Evolutionary conservation across 2,113 vertebrate species (phyloP).

Genomic region (Geococcyx californianus): DNA sequence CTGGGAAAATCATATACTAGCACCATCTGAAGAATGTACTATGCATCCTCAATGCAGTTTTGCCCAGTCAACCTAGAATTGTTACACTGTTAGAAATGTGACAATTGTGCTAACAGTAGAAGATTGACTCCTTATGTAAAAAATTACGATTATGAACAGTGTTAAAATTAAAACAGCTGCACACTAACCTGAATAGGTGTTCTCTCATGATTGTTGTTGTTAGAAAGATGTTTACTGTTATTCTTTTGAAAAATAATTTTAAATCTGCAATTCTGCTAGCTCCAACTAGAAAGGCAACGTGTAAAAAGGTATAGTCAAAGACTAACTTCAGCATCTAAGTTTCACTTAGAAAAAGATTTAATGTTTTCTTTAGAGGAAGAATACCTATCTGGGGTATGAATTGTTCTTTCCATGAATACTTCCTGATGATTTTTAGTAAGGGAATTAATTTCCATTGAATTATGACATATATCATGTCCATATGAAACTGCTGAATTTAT

Average conservation of each 20-base stretch:
- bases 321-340: neutral
- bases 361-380: neutral
- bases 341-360: neutral
- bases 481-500: neutral
- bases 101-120: neutral
- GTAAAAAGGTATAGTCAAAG: neutral
- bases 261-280: neutral
- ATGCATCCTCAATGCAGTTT: neutral
- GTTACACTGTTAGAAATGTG: neutral
- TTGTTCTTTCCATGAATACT: neutral
- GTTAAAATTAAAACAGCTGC: neutral
- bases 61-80: neutral
- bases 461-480: neutral
- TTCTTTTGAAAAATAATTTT: neutral
- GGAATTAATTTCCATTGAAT: neutral
- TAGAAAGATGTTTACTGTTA: neutral
- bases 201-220: neutral
- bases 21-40: neutral
- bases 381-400: neutral
- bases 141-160: neutral
- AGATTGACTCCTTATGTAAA: neutral
- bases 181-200: neutral
- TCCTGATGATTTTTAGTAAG: neutral
- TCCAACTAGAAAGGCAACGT: neutral
- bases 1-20: neutral